A percentile compares a stretch with the other conserved stretches of the same genome.
These are phyloP conservation scores for Cricetomys ansorgei DNA, from an alignment of 2,113 vertebrate species.

Conservation along the genomic window DNA sequence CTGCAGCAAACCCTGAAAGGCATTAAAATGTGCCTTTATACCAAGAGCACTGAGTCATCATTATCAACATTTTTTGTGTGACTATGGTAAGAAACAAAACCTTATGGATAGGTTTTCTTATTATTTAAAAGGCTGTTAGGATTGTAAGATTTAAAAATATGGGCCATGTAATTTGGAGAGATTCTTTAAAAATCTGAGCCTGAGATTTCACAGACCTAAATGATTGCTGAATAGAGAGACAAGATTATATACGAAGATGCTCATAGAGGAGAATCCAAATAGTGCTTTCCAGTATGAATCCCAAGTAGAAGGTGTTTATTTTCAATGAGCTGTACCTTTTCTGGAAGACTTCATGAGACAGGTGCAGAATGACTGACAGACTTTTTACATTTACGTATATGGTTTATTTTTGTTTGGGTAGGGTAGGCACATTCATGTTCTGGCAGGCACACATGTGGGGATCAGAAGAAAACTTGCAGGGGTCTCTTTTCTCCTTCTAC, in stretches of 20 bases:
- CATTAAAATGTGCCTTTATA: not conserved
- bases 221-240: not conserved
- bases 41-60: not conserved
- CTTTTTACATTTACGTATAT: not conserved
- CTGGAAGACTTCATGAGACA: not conserved
- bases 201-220: constrained; percentile 24
- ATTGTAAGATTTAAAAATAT: constrained; percentile 8
- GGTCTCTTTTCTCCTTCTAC: not conserved
- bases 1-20: not conserved
- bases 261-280: not conserved
- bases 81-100: not conserved
- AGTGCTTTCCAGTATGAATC: not conserved
- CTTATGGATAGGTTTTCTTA: not conserved
- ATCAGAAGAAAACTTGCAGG: not conserved
- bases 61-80: constrained; percentile 22
- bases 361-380: not conserved
- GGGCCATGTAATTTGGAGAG: not conserved
- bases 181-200: constrained; percentile 16
- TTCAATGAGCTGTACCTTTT: not conserved
- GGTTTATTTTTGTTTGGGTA: not conserved
- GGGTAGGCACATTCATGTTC: not conserved
- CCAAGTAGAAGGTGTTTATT: not conserved
- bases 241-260: constrained; percentile 4
- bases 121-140: not conserved
- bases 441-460: not conserved